Base-by-base conservation (phyloP, 2,888 invertebrate genomes). In the Drosophila kokeensis region DNA sequence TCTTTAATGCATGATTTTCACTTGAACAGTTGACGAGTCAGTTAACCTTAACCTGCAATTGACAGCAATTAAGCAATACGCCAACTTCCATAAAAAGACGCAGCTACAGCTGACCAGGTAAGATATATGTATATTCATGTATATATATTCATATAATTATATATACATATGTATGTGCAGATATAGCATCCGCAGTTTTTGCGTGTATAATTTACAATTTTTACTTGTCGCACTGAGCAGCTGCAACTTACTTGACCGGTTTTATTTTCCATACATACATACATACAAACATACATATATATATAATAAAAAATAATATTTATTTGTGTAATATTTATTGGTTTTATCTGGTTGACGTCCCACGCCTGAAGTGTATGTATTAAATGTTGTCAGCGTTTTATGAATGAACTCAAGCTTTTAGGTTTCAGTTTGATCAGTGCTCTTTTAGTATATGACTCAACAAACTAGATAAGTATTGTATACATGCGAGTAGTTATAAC, bases 21-120 rank as follows among this genome's bases (percentile, higher is more conserved):
- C 13, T 58, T 49, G 21, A 4, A 36, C 4, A 36, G 55, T 18
- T 48, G 67, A 42, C 57, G 76, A 63, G 49, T 73, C 53, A 58
- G 1, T 24, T 62, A 66, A 54, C 85, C 88, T 84, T 84, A 86
- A 85, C 87, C 83, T 49, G 83, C 87, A 82, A 81, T 78, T 69
- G 82, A 59, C 78, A 74, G 55, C 58, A 62, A 62, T 77, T 77
- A 63, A 45, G 70, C 61, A 75, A 77, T 57, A 67, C 69, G 32
- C 18, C 62, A 63, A 59, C 49, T 53, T 40, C 21, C 29, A 73
- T 40, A 61, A 62, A 65, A 48, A 76, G 52, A 4, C 34, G 21
- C 30, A n/a, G 30, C 48, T 70, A 60, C 59, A 69, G 54, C 53
- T 73, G 53, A 57, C 24, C 52, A 32, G 40, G 45, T 65, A 32